Base-by-base conservation (phyloP, 1,140 invertebrate genomes). In the Euglossa dilemma region DNA sequence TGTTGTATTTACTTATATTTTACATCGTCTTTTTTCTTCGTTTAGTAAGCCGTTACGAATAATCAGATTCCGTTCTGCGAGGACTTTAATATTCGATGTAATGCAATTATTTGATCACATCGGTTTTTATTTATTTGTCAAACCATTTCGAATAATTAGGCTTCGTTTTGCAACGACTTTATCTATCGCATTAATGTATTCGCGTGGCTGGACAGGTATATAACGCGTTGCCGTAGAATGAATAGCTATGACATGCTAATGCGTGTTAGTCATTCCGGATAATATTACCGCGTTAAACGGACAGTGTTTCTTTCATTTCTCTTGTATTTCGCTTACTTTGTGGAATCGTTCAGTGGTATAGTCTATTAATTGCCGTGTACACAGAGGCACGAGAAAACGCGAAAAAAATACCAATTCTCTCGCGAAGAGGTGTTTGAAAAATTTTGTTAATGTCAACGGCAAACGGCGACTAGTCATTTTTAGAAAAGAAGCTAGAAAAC, bases 341-440 rank as follows among this genome's bases (percentile, higher is more conserved):
- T 16, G n/a, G 9, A 25, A 70, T 50, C 18, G 45, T 70, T 50
- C 43, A 18, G 14, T 25, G 2, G 66, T 11, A 11, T 25, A 43
- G 8, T 6, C 23, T 70, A n/a, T 70, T 70, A 70, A 70, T 70
- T 2, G n/a, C 50, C 23, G 43, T 70, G 67, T 69, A 69, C 66
- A 69, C n/a, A 69, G 14, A 25, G n/a, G 23, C 25, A 16, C 14
- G 66, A 25, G n/a, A 0, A 18, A 69, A 69, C 66, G n/a, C n/a
- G 12, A 36, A 4, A n/a, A 45, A 16, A n/a, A 6, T n/a, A 5
- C 11, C n/a, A 16, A 45, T 6, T 69, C 20, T 20, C 23, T 45
- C 5, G 20, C 1, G 5, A 43, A 23, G 2, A n/a, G 16, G 36
- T 64, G 6, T 64, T 64, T 23, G 9, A 64, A 11, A 16, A 12